Evolutionary conservation across 64 coral and sea anemone genomes (phyloP), one percentile per base, ranked within the genome.

Genomic region (Catalaphyllia jardinei): DNA sequence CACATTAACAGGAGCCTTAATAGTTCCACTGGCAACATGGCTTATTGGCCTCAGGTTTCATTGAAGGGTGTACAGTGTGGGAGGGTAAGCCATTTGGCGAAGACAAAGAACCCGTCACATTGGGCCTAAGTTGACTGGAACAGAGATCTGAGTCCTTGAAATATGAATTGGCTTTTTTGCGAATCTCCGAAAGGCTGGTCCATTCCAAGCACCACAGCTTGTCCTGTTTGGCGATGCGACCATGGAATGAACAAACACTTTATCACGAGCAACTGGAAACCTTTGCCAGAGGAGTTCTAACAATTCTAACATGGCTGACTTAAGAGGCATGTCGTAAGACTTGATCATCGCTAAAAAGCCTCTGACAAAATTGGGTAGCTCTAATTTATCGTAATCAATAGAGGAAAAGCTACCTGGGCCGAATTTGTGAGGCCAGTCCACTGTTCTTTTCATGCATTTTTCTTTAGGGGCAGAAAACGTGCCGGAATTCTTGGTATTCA

Each of bases 351-450:
- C 22, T 13, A 83, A 27, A 31, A 64, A 83, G 31, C 80, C 61
- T 2, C 55, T 18, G 1, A 83, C 61, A 19, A 83, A 83, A 13
- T 30, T 20, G 4, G 29, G 80, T 17, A 83, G 27, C 5, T 83
- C 57, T 62, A 83, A 31, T 30, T 62, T 65, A 35, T 83, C 2
- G 13, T 63, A 83, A 15, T 83, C 80, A 14, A 14, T 4, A 8
- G 60, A 10, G 0, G 57, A 33, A 64, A 57, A 64, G 29, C 28
- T 72, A 29, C 27, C n/a, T 72, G 60, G 59, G 2, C 35, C 61
- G 33, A 60, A 67, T 25, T 83, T 60, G 14, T 67, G 80, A 20
- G 80, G 80, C 80, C 80, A 83, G 29, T 83, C 80, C 5, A 83
- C 62, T 29, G 30, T 9, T 1, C 80, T 17, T 29, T 80, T 83